phyloP scores from a whole-genome alignment of 2,888 invertebrate genomes.

The Cephus nigrinus region DNA sequence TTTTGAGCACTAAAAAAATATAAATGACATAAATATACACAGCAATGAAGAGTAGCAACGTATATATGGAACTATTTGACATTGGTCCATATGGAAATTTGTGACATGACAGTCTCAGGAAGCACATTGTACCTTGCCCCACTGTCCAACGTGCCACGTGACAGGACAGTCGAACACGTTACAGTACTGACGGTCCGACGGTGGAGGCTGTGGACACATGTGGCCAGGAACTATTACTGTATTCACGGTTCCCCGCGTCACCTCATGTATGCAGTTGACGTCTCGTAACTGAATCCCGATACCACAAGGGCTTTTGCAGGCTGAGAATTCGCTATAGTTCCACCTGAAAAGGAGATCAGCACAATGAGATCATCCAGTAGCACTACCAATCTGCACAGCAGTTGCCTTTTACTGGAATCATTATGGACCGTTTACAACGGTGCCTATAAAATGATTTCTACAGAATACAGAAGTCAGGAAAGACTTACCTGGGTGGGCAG shows the following conservation, averaged over 20 bases:
- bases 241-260: constrained; percentile 87
- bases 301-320: constrained; percentile 93
- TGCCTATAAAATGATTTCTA: not conserved
- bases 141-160: constrained; percentile 87
- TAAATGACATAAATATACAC: not conserved
- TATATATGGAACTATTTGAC: not conserved
- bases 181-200: constrained; percentile 90
- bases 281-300: constrained; percentile 92
- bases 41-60: not conserved
- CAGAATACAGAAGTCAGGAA: constrained; percentile 31
- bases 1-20: constrained; percentile 78
- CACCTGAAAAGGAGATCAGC: constrained; percentile 69
- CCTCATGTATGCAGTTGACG: constrained; percentile 89
- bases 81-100: not conserved
- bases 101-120: not conserved
- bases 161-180: constrained; percentile 94
- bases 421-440: not conserved
- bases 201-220: constrained; percentile 92
- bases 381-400: not conserved
- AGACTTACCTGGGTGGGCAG: constrained; percentile 85
- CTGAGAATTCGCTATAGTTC: constrained; percentile 90
- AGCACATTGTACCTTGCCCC: constrained; percentile 74
- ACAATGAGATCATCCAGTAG: not conserved
- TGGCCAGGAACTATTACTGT: constrained; percentile 93
- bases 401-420: not conserved